Percentiles rank a stretch among this genome's conserved stretches.
Conservation (phyloP, 2,797 vertebrate species). For the Lithobates pipiens region DNA sequence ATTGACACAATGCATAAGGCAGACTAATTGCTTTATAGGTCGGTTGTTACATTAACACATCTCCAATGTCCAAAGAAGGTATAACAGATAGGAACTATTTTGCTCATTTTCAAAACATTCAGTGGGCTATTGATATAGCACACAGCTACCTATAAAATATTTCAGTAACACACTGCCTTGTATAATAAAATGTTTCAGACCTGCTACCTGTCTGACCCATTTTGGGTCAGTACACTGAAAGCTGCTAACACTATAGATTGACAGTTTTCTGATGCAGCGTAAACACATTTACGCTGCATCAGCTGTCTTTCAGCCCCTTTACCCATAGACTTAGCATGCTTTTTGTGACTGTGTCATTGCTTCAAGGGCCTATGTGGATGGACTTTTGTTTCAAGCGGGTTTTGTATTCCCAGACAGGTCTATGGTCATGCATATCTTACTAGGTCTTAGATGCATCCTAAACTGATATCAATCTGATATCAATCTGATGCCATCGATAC, state of each 20-base stretch:
- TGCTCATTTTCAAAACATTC: neutral
- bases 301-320: neutral
- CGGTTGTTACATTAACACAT: neutral
- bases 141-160: neutral
- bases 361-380: no score
- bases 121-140: neutral
- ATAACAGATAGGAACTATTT: neutral
- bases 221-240: no score
- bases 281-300: neutral
- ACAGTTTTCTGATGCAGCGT: neutral
- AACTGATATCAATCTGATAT: no score
- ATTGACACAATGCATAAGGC: slow-evolving; percentile 34
- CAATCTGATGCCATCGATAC: no score
- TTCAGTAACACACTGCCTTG: neutral
- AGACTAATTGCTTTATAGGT: neutral
- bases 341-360: no score
- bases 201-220: neutral
- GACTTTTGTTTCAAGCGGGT: no score
- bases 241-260: neutral
- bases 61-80: neutral
- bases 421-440: no score
- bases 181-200: no score
- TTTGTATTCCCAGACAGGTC: no score
- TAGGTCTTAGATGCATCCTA: no score
- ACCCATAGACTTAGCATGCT: no score